Percentiles rank a stretch among this genome's conserved stretches.
Conservation (phyloP, 2,113 vertebrate genomes). For the Peromyscus polionotus region DNA sequence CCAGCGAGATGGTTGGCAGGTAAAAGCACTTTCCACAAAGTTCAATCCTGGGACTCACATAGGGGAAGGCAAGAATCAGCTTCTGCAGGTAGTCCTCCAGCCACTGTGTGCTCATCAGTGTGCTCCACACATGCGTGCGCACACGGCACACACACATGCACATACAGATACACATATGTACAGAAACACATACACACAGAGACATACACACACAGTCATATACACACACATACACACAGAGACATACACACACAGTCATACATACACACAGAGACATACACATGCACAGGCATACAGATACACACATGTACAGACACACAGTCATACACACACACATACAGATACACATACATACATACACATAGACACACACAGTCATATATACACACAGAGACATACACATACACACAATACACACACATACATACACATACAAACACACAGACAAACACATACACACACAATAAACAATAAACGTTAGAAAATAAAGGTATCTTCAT, state of each 20-base stretch:
- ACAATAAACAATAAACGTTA: background rate
- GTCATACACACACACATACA: background rate
- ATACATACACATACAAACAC: accelerated
- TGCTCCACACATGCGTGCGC: background rate
- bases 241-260: no score
- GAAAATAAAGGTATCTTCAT: background rate
- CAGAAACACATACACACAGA: background rate
- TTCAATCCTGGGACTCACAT: no score
- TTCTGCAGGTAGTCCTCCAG: background rate
- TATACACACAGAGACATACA: no score
- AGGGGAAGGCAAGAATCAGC: background rate
- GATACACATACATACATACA: background rate
- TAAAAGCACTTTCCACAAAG: background rate
- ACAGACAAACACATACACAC: background rate
- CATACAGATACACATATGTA: no score
- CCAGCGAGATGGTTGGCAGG: background rate
- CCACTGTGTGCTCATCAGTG: background rate
- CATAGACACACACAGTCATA: background rate
- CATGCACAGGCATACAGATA: background rate
- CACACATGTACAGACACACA: background rate
- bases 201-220: background rate
- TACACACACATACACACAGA: no score
- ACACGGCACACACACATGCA: no score
- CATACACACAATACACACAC: background rate
- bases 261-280: no score